Base-by-base conservation (phyloP, 2,113 vertebrate genomes). In the Verasper variegatus region DNA sequence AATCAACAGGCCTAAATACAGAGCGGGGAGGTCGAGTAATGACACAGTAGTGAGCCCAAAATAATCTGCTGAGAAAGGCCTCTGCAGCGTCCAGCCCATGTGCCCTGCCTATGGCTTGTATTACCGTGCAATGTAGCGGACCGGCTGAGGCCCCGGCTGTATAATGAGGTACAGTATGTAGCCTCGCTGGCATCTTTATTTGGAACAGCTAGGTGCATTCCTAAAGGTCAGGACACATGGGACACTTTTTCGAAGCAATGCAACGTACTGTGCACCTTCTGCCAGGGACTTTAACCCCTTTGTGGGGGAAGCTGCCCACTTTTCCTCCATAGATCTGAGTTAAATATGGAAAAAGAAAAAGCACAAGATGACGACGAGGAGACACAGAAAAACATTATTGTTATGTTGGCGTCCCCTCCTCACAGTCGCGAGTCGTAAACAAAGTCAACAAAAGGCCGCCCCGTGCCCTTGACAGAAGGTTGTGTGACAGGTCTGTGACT, bases 1-100 rank as follows among this genome's bases (percentile, higher is more conserved):
- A 94, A 94, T 92, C 91, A 90, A 45, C 80, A 61, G 77, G 74
- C 70, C 89, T 94, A 94, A 95, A 90, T 91, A 94, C 88, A 93
- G 93, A 93, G 86, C 73, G 11, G 31, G 18, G 35, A 68, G 85
- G 84, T 79, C 60, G 72, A 76, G 61, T 95, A 94, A 95, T 95
- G 85, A 95, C 92, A 94, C 87, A 87, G 87, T 80, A 75, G 74
- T 52, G 82, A 85, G 81, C 92, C 80, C 61, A 92, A 94, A 95
- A 95, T 94, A 94, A 89, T 91, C 90, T 89, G 87, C 88, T 78
- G 84, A 91, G 91, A 90, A 88, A 87, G 80, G 85, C 62, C 85
- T 89, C 82, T 79, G 27, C 85, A 61, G 76, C 77, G 78, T 70
- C 71, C 81, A 51, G 78, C 90, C 85, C 88, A 83, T 83, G 82